A percentile compares a stretch with the other conserved stretches of the same genome.
These are phyloP conservation scores for Portevinia maculata DNA, from an alignment of 2,888 invertebrate genomes.

Conservation along the genomic window DNA sequence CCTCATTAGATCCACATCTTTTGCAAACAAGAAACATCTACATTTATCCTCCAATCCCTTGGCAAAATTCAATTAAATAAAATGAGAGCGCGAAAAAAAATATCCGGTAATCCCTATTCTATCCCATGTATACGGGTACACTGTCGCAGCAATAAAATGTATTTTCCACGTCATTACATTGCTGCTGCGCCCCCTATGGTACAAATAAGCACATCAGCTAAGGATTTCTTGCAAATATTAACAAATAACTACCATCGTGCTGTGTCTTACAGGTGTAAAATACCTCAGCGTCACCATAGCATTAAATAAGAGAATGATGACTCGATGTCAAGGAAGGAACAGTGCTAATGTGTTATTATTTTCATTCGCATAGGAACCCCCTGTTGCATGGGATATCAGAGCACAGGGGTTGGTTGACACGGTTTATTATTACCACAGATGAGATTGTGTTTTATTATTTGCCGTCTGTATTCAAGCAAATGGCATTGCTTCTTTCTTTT, in stretches of 20 bases:
- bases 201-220: constrained; percentile 20
- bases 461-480: neutral
- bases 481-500: constrained; percentile 21
- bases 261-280: constrained; percentile 66
- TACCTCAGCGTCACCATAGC: constrained; percentile 64
- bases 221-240: constrained; percentile 53
- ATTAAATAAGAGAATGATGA: constrained; percentile 64
- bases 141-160: constrained; percentile 50
- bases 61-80: constrained; percentile 64
- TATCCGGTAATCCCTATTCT: neutral
- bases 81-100: constrained; percentile 57
- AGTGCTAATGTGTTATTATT: constrained; percentile 67
- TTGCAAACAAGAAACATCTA: neutral
- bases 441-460: constrained; percentile 63
- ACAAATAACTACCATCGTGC: constrained; percentile 55
- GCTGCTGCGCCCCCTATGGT: constrained; percentile 7
- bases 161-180: constrained; percentile 66
- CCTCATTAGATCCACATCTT: constrained; percentile 15
- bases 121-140: constrained; percentile 3
- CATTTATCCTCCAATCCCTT: neutral
- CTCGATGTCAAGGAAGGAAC: constrained; percentile 31
- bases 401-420: constrained; percentile 58
- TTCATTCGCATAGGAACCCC: constrained; percentile 38
- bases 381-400: constrained; percentile 56
- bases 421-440: constrained; percentile 71